A percentile compares a stretch with the other conserved stretches of the same genome.
Conservation (phyloP, 2,888 invertebrate species). For the Cantharis rustica region DNA sequence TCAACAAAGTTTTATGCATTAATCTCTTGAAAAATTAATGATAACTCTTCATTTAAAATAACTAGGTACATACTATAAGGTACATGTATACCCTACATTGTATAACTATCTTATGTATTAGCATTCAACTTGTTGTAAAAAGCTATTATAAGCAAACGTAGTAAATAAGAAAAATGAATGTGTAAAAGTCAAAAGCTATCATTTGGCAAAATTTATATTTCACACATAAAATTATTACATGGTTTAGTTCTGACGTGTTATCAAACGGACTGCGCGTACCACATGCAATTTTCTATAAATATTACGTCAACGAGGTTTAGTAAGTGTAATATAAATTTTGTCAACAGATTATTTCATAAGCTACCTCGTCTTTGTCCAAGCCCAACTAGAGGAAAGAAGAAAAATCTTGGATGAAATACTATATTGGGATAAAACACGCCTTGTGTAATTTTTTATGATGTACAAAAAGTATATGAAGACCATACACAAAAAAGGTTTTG, state of each 20-base stretch:
- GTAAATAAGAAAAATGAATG: background rate
- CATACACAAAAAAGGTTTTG: background rate
- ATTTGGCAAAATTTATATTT: constrained; percentile 15
- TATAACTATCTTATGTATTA: background rate
- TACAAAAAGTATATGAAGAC: background rate
- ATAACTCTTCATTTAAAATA: background rate
- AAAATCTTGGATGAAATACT: constrained; percentile 26
- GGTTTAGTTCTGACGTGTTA: background rate
- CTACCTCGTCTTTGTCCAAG: constrained; percentile 92
- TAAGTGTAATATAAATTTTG: constrained; percentile 37
- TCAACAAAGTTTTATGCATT: background rate
- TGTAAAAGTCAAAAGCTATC: constrained; percentile 23
- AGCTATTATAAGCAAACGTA: background rate
- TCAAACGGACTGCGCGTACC: background rate
- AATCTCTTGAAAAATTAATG: background rate
- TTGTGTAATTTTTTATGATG: constrained; percentile 10
- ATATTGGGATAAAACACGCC: constrained; percentile 10
- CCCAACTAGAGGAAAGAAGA: constrained; percentile 71
- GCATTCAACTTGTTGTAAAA: background rate
- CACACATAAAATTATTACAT: background rate
- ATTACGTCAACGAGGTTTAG: background rate
- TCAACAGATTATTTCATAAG: constrained; percentile 35
- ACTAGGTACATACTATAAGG: background rate
- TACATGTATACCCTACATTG: background rate
- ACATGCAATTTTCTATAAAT: background rate